These are phyloP conservation scores for Trissolcus basalis DNA, from an alignment of 1,140 invertebrate species.

Conservation along the genomic window DNA sequence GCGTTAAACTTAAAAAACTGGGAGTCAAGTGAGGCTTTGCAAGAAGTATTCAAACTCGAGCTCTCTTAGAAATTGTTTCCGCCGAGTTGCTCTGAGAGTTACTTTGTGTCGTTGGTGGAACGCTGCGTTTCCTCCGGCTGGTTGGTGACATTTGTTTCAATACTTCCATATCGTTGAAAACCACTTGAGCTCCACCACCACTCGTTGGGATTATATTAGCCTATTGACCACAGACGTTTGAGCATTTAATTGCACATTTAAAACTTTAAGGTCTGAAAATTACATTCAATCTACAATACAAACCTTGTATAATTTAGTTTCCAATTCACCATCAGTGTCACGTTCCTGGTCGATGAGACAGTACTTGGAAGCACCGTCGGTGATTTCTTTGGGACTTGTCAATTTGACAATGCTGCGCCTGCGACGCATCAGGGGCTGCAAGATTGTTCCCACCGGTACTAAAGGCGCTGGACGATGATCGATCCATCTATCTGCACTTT, in stretches of 20 bases:
- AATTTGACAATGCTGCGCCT: conserved; percentile 90
- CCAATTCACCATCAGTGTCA: conserved; percentile 92
- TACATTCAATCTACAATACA: conserved; percentile 4
- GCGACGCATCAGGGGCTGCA: conserved; percentile 89
- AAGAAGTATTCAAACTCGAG: conserved; percentile 54
- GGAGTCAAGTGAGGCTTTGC: neutral
- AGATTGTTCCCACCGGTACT: conserved; percentile 87
- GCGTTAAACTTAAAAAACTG: conserved; percentile 10
- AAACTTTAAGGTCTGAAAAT: neutral
- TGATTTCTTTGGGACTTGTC: conserved; percentile 77
- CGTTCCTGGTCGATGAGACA: conserved; percentile 93
- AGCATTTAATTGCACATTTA: neutral
- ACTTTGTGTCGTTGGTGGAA: conserved; percentile 46
- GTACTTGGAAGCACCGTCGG: conserved; percentile 86
- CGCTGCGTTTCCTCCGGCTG: conserved; percentile 69
- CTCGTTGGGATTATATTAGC: conserved; percentile 94
- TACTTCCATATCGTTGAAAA: conserved; percentile 96
- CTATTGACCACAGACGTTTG: conserved; percentile 66
- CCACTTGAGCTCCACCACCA: conserved; percentile 94
- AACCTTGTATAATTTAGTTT: conserved; percentile 94
- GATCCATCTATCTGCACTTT: conserved; percentile 90
- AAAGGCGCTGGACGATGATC: conserved; percentile 89
- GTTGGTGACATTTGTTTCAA: conserved; percentile 89
- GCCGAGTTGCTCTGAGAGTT: conserved; percentile 34
- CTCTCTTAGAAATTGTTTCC: conserved; percentile 64